These are phyloP conservation scores for Andrena haemorrhoa DNA, from an alignment of 2,888 invertebrate genomes.

Conservation along the genomic window DNA sequence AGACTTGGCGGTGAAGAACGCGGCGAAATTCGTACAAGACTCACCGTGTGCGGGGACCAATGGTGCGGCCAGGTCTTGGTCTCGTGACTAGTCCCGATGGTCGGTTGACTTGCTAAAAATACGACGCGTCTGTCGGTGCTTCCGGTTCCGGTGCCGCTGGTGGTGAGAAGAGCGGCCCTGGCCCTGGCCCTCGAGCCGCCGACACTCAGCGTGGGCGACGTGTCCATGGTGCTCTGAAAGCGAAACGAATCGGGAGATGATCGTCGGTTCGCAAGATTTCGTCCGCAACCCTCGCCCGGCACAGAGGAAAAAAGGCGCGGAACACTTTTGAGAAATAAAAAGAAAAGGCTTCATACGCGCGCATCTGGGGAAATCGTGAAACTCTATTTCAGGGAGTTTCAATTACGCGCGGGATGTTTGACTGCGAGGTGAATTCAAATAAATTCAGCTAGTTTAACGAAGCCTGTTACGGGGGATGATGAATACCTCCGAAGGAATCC, in stretches of 20 bases:
- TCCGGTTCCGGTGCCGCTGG: conserved; percentile 80
- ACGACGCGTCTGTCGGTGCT: conserved; percentile 83
- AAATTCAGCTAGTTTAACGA: conserved; percentile 63
- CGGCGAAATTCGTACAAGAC: conserved; percentile 51
- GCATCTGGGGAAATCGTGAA: neutral
- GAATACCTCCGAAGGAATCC: conserved; percentile 42
- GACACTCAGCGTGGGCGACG: conserved; percentile 82
- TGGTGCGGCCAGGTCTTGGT: conserved; percentile 84
- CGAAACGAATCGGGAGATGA: conserved; percentile 17
- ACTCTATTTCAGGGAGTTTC: conserved; percentile 7
- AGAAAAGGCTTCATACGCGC: neutral
- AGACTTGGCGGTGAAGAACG: neutral
- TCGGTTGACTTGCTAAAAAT: conserved; percentile 81
- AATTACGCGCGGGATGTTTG: conserved; percentile 20
- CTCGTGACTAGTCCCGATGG: conserved; percentile 75
- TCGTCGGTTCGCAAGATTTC: neutral
- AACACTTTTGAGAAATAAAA: neutral
- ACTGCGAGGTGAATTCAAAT: conserved; percentile 27
- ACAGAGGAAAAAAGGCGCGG: neutral
- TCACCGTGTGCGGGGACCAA: conserved; percentile 83
- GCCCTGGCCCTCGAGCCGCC: conserved; percentile 82
- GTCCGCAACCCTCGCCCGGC: neutral
- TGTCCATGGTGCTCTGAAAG: conserved; percentile 78
- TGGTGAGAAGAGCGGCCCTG: conserved; percentile 81
- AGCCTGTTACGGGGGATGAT: conserved; percentile 49